phyloP scores from a whole-genome alignment of 2,113 vertebrate species.

The pig (Sus scrofa) region DNA sequence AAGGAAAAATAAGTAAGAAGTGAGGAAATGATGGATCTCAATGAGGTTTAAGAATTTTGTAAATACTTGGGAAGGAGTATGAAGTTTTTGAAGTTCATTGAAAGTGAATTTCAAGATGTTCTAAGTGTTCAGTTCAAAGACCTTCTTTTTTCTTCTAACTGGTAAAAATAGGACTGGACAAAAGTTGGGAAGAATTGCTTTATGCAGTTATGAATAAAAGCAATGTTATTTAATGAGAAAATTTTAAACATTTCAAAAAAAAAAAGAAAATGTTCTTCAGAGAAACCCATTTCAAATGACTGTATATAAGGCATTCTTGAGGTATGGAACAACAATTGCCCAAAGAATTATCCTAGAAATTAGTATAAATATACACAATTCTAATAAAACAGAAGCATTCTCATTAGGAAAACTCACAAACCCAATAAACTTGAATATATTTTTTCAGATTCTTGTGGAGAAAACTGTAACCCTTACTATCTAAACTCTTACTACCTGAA shows the following conservation, averaged over 20 bases:
- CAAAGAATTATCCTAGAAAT: background rate
- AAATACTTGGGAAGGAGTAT: background rate
- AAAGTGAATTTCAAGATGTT: background rate
- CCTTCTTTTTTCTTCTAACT: accelerated
- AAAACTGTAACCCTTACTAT: background rate
- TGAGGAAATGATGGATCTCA: background rate
- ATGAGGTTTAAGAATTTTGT: background rate
- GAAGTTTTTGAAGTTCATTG: background rate
- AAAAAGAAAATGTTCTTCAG: background rate
- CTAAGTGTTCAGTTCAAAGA: background rate
- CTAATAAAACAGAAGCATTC: background rate
- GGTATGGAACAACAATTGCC: background rate
- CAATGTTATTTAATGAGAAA: background rate
- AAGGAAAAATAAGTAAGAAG: background rate
- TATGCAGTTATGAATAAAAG: background rate
- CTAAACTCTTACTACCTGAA: background rate
- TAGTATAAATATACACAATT: background rate
- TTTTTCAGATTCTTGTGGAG: background rate
- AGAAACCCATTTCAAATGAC: background rate
- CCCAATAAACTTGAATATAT: background rate
- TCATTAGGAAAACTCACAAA: background rate
- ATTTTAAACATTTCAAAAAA: background rate
- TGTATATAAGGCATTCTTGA: background rate
- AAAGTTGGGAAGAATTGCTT: background rate
- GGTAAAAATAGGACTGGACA: background rate